Base-by-base conservation (phyloP, 2,113 vertebrate species). In the Oceanodroma tethys region DNA sequence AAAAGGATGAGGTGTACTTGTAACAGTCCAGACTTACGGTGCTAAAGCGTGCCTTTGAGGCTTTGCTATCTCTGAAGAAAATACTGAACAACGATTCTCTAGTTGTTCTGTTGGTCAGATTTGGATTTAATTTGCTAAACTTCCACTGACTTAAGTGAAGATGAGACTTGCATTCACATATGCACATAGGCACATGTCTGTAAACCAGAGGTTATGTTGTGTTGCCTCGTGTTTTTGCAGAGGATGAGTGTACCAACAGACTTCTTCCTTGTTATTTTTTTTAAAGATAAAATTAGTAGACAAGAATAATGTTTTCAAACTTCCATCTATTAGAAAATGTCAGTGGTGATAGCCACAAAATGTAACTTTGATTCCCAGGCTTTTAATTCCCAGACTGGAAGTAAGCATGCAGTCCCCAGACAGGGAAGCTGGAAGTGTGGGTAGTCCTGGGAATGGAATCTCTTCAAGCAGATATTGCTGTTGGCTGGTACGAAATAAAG, bases 381-480 rank as follows among this genome's bases (percentile, higher is more conserved):
- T 94, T 82, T 93, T 55, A 40, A 63, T 92, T 95, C 90, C 65
- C 86, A 92, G 68, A 36, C 82, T 96, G 90, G 81, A 94, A 90
- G 78, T 71, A 91, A 89, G 75, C 26, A 62, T 63, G 42, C 60
- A 59, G 76, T 86, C 59, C 71, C 55, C 34, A 76, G 67, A 36
- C 1, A 20, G 85, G 32, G 70, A 74, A 66, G 16, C 43, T 84
- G 82, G 23, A 88, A 56, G 17, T 60, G 47, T 26, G 72, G 7
- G 43, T 45, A 78, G 47, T 73, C 59, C 71, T 96, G 79, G 88
- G 88, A 95, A 90, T 86, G 85, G 52, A 90, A 86, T 93, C 75
- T 73, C 29, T 88, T 88, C 50, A 53, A 27, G 58, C 59, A 78
- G n/a, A 70, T 63, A 7, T 1, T 76, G 53, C 48, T 87, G 5